Percentiles rank a stretch among this genome's conserved stretches.
phyloP scores from a whole-genome alignment of 2,113 vertebrate species.

The Spermophilus dauricus region DNA sequence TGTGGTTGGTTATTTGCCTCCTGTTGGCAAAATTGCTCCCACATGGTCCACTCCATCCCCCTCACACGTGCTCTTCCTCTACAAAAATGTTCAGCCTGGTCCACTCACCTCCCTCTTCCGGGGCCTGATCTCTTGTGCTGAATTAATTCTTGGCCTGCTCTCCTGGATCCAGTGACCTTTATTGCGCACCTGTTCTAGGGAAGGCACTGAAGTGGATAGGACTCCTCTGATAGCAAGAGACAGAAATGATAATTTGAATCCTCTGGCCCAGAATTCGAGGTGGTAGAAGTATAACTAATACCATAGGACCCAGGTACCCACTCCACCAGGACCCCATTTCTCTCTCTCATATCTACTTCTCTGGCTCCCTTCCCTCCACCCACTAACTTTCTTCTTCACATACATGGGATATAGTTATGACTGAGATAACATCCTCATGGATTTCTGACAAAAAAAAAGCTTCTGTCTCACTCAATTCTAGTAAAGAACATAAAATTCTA shows the following conservation, averaged over 20 bases:
- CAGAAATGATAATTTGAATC: constrained; percentile 12
- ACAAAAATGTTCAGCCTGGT: neutral
- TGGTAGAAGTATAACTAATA: neutral
- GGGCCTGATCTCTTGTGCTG: constrained; percentile 13
- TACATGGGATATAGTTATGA: neutral
- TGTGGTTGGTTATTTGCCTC: constrained; percentile 64
- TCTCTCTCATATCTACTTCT: neutral
- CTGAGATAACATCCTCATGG: neutral
- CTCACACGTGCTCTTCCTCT: neutral
- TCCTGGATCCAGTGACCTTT: constrained; percentile 68
- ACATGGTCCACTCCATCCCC: neutral
- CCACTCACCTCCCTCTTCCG: constrained; percentile 44
- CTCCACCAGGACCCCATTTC: neutral
- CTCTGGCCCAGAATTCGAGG: neutral
- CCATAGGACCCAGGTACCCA: neutral
- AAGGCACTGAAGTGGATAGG: neutral
- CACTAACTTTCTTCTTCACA: neutral
- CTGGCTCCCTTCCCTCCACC: neutral
- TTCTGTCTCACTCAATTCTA: neutral
- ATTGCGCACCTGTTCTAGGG: constrained; percentile 67
- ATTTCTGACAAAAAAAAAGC: constrained; percentile 48
- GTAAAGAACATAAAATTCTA: neutral
- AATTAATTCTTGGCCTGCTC: constrained; percentile 63
- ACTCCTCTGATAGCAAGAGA: neutral
- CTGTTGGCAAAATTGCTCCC: constrained; percentile 43